Evolutionary conservation across 2,797 vertebrate genomes (phyloP).

Genomic region (Aulostomus chinensis): DNA sequence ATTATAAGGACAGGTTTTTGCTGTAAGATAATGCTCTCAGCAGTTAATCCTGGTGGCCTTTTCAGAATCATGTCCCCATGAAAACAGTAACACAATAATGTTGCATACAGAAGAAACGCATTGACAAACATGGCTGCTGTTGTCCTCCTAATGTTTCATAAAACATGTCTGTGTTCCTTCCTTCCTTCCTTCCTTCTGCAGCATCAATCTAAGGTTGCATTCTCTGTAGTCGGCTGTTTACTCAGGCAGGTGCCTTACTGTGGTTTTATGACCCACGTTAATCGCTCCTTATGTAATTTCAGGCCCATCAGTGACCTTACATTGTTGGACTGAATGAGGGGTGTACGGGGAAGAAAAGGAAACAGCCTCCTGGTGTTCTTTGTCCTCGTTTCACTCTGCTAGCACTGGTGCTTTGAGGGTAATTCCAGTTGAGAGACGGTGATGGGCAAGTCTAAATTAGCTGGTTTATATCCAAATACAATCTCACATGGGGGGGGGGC

Average conservation of each 20-base stretch:
- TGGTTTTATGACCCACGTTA: slow-evolving; percentile 38
- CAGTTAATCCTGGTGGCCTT: too few species aligned
- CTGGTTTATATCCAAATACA: slow-evolving; percentile 11
- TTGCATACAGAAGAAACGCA: slow-evolving; percentile 6
- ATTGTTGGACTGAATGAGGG: slow-evolving; percentile 36
- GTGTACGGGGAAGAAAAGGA: slow-evolving; percentile 20
- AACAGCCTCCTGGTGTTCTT: slow-evolving; percentile 35
- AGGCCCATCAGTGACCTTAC: slow-evolving; percentile 28
- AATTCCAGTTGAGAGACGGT: slow-evolving; percentile 27
- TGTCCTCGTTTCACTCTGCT: slow-evolving; percentile 51
- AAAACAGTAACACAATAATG: slow-evolving; percentile 7
- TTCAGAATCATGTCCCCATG: neutral
- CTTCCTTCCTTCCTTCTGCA: slow-evolving; percentile 24
- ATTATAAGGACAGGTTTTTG: too few species aligned
- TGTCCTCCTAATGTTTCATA: neutral
- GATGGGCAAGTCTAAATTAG: slow-evolving; percentile 25
- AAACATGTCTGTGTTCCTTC: too few species aligned
- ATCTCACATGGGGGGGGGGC: slow-evolving; percentile 1
- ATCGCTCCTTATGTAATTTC: slow-evolving; percentile 28
- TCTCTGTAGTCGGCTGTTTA: slow-evolving; percentile 27
- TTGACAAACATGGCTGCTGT: too few species aligned
- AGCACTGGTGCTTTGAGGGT: slow-evolving; percentile 22
- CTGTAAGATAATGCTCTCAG: too few species aligned
- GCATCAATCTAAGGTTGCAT: slow-evolving; percentile 6
- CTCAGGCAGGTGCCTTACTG: slow-evolving; percentile 18